Conservation (phyloP, 2,888 invertebrate species). For the Agrotis exclamationis region DNA sequence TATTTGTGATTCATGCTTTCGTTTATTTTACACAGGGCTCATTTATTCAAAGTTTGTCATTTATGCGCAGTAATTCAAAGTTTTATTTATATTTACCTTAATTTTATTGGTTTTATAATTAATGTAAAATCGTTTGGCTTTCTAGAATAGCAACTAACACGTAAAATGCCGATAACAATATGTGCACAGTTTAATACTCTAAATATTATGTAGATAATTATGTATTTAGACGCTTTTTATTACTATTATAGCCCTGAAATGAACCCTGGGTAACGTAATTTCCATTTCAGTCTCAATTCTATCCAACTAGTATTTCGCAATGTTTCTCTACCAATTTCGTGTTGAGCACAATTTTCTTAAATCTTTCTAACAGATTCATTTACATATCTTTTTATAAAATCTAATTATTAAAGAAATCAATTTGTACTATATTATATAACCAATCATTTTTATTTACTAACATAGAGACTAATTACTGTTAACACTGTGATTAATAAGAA, state of each 20-base stretch:
- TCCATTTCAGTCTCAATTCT: constrained; percentile 25
- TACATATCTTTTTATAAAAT: constrained; percentile 18
- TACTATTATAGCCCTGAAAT: constrained; percentile 35
- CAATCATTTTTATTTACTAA: constrained; percentile 32
- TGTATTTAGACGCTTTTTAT: not conserved
- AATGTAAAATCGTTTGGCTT: constrained; percentile 20
- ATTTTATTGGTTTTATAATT: constrained; percentile 2
- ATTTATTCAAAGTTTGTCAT: too few relatives aligned
- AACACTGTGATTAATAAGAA: not conserved
- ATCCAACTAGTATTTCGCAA: constrained; percentile 23
- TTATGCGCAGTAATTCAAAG: too few relatives aligned
- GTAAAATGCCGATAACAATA: constrained; percentile 13
- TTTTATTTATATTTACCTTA: not conserved
- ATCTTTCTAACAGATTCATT: not conserved
- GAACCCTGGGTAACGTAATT: constrained; percentile 59
- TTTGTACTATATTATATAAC: constrained; percentile 10
- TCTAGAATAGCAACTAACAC: constrained; percentile 32
- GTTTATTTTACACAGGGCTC: constrained; percentile 60
- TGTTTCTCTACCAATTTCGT: constrained; percentile 29
- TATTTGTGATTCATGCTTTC: constrained; percentile 63
- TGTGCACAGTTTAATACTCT: constrained; percentile 8
- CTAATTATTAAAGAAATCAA: too few relatives aligned
- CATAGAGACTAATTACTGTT: not conserved
- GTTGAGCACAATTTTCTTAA: constrained; percentile 19
- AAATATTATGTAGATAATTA: constrained; percentile 9